A percentile compares a stretch with the other conserved stretches of the same genome.
These are phyloP conservation scores for Peromyscus eremicus DNA, from an alignment of 2,797 vertebrate species.

Conservation along the genomic window DNA sequence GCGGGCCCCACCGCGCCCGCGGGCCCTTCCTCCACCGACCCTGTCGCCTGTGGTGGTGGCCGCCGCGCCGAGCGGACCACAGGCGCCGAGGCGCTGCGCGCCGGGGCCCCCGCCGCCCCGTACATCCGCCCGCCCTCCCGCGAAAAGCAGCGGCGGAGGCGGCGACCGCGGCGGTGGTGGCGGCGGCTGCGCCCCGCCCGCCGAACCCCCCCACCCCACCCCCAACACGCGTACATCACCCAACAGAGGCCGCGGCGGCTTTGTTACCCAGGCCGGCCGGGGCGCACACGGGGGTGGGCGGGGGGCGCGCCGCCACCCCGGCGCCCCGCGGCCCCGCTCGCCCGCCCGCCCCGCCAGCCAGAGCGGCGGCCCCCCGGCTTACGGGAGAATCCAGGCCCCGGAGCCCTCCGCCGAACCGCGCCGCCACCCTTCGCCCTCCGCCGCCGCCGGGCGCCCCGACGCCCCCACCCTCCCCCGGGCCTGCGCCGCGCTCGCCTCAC, in stretches of 20 bases:
- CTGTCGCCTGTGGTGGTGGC: constrained; percentile 58
- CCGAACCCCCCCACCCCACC: background rate
- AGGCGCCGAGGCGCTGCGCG: constrained; percentile 76
- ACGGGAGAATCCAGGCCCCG: background rate
- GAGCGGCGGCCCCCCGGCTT: background rate
- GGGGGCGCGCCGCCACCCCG: background rate
- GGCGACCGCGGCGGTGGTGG: constrained; percentile 74
- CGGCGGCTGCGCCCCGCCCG: constrained; percentile 57
- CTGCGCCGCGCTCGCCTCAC: constrained; percentile 78
- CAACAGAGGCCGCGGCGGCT: constrained; percentile 82
- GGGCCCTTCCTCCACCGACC: constrained; percentile 59
- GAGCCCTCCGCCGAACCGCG: background rate
- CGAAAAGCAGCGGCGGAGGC: constrained; percentile 74
- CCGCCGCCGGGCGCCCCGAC: background rate
- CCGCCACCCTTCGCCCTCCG: background rate
- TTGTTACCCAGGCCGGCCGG: constrained; percentile 81
- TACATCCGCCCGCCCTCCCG: constrained; percentile 78
- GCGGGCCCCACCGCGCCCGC: background rate
- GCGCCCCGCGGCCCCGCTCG: background rate
- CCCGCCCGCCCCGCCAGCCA: background rate
- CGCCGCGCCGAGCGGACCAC: constrained; percentile 73
- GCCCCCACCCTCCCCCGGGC: background rate
- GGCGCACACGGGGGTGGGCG: background rate
- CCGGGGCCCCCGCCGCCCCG: constrained; percentile 76
- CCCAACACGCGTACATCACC: constrained; percentile 57